Percentiles rank a stretch among this genome's conserved stretches.
phyloP scores from a whole-genome alignment of 2,797 vertebrate genomes.

The Gymnodraco acuticeps region DNA sequence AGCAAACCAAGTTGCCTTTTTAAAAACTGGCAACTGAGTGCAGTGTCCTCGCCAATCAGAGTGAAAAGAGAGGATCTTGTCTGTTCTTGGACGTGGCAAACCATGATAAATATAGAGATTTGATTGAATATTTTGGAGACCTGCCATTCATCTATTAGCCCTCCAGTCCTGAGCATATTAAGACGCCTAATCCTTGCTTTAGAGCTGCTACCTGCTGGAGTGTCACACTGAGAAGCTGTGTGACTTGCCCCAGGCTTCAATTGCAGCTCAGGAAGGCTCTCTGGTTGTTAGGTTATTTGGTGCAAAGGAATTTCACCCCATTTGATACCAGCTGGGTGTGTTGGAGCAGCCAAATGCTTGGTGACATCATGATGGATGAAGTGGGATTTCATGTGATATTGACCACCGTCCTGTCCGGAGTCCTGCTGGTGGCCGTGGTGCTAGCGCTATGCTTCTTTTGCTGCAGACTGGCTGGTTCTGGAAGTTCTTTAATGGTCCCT shows the following conservation, averaged over 20 bases:
- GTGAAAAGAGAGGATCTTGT: constrained; percentile 10
- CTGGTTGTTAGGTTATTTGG: background rate
- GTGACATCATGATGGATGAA: constrained; percentile 57
- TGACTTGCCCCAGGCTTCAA: constrained; percentile 34
- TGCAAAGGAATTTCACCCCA: constrained; percentile 1
- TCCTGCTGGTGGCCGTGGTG: constrained; percentile 74
- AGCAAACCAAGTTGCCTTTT: constrained; percentile 59
- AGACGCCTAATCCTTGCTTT: constrained; percentile 60
- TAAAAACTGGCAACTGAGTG: constrained; percentile 31
- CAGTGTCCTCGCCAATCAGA: constrained; percentile 13
- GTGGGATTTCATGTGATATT: constrained; percentile 61
- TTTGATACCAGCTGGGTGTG: constrained; percentile 3
- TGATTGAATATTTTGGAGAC: constrained; percentile 9
- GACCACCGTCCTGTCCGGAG: constrained; percentile 68
- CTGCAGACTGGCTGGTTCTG: constrained; percentile 81
- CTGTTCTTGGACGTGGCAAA: constrained; percentile 1
- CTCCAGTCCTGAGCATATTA: constrained; percentile 20
- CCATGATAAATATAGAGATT: background rate
- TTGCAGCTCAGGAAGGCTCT: constrained; percentile 14
- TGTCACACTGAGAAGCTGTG: constrained; percentile 20
- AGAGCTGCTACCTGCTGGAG: constrained; percentile 33
- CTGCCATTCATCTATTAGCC: constrained; percentile 3
- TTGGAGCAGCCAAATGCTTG: background rate
- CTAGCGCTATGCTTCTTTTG: constrained; percentile 83
- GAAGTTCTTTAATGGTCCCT: constrained; percentile 66